A percentile compares a stretch with the other conserved stretches of the same genome.
Evolutionary conservation across 2,797 vertebrate genomes (phyloP).

Genomic region (Enteromius treurensis): DNA sequence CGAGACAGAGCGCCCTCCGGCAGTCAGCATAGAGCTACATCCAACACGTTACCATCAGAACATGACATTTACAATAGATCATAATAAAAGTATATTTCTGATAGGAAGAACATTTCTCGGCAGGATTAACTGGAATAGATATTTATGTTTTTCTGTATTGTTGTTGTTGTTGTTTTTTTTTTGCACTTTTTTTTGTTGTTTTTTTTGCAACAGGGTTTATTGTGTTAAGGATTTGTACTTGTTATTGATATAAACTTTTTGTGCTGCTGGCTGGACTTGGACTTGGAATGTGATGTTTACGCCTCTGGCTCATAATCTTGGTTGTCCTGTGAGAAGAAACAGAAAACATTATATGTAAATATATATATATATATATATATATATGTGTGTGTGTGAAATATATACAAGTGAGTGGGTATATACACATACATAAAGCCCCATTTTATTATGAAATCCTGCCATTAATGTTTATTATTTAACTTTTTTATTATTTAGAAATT

Average conservation of each 20-base stretch:
- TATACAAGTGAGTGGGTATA: too few species aligned
- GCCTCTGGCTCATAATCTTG: constrained; percentile 98
- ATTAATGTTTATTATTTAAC: too few species aligned
- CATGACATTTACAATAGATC: constrained; percentile 86
- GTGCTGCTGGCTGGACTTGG: constrained; percentile 92
- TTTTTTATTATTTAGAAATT: background rate
- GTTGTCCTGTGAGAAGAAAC: constrained; percentile 79
- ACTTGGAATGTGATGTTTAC: constrained; percentile 81
- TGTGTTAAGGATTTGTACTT: constrained; percentile 80
- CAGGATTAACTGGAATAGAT: constrained; percentile 69
- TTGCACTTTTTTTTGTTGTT: constrained; percentile 9
- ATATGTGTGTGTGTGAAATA: too few species aligned
- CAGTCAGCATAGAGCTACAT: constrained; percentile 78
- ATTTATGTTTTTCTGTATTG: constrained; percentile 31
- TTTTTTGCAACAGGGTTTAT: constrained; percentile 79
- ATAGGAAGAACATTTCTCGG: constrained; percentile 85
- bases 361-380: too few species aligned
- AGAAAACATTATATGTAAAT: constrained; percentile 9
- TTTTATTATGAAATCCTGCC: too few species aligned
- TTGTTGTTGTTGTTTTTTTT: constrained; percentile 3
- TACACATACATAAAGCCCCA: background rate
- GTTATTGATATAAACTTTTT: constrained; percentile 87
- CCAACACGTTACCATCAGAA: constrained; percentile 88
- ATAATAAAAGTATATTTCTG: constrained; percentile 83
- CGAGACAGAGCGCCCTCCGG: constrained; percentile 74